These are phyloP conservation scores for Bathynomus jamesi DNA, from an alignment of 1,140 invertebrate species.

Conservation along the genomic window DNA sequence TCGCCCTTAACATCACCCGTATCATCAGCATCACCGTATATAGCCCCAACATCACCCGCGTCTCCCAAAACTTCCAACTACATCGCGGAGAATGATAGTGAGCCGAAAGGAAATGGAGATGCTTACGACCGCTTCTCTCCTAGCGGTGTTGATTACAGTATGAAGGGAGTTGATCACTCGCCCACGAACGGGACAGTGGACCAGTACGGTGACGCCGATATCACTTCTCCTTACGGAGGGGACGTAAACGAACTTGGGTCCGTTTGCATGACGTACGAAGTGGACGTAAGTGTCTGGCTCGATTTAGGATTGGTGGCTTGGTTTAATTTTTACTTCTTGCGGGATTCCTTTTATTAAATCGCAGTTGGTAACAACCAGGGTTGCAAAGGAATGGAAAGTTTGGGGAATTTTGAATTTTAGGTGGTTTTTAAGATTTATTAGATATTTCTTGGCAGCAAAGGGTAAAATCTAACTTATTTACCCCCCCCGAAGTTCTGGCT, in stretches of 20 bases:
- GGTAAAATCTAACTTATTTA: too few species aligned
- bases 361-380: too few species aligned
- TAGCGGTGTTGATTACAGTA: neutral
- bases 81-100: neutral
- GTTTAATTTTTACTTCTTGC: too few species aligned
- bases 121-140: neutral
- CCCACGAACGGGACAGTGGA: neutral
- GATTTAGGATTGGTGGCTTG: too few species aligned
- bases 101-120: neutral
- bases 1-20: neutral
- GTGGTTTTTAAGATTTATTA: too few species aligned
- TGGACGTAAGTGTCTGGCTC: slow-evolving; percentile 12
- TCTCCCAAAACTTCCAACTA: neutral
- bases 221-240: neutral
- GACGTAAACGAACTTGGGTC: neutral
- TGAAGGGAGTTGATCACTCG: neutral
- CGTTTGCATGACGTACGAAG: slow-evolving; percentile 16
- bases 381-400: too few species aligned
- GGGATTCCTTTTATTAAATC: too few species aligned
- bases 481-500: too few species aligned
- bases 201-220: neutral
- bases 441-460: too few species aligned
- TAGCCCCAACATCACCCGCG: neutral
- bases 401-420: too few species aligned
- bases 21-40: neutral